Base-by-base conservation (phyloP, 2,888 invertebrate species). In the Eudemis profundana region DNA sequence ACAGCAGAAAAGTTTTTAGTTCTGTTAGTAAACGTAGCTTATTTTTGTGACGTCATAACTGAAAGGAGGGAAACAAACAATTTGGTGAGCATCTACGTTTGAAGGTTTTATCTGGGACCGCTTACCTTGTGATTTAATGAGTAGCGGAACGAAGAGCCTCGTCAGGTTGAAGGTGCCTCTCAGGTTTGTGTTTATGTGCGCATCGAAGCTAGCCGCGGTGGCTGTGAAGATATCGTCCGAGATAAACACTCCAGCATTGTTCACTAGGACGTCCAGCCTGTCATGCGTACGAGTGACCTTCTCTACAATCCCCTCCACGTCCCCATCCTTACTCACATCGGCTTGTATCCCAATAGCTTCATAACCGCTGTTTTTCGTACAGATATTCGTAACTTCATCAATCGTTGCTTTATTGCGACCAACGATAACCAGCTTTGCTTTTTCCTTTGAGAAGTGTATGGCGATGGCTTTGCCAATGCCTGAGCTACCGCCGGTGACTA, bases 161-260 rank as follows among this genome's bases (percentile, higher is more conserved):
- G 96, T 97, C 72, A 97, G 81, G 61, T 95, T 93, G 76, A 95
- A 95, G 2, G 95, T 85, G 0, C 95, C 93, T 72, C 96, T 93
- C 0, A 97, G 94, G 83, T 98, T 98, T 17, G 95, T 93, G 72
- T 96, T 95, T 93, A 98, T 96, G 47, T 96, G 86, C 51, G 94
- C 89, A 81, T 98, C 98, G 78, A 94, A 97, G 75, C 96, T 96
- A 60, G 95, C 95, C 73, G 97, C 77, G 27, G 93, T 93, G 0
- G 97, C 95, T 62, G 93, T 95, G 84, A 97, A 97, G 73, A 97
- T 96, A 21, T 93, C 91, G 36, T 97, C 97, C 8, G 83, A 82
- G 75, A 95, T 95, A 23, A 96, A 78, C 29, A 95, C 93, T 3
- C 97, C 97, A 44, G 97, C 97, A 87, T 95, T 96, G 81, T 97